Evolutionary conservation across 1,140 invertebrate species (phyloP), one percentile per base, ranked within the genome.

Genomic region (Stenopsyche tienmushanensis): DNA sequence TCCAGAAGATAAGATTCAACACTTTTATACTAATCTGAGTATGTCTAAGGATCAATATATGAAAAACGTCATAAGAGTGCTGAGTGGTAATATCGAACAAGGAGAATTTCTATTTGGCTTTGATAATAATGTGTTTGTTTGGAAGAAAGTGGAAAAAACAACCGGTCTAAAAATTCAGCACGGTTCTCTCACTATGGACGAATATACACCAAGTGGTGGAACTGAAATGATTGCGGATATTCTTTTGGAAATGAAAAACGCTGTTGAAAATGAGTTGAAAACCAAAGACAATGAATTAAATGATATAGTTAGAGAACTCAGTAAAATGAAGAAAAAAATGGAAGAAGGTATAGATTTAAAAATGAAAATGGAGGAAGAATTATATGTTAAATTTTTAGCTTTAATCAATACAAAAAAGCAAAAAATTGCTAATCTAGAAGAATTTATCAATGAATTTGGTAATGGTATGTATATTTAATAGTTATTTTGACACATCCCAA

Each of bases 361-460:
- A 49, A 57, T 21, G 3, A 26, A 63, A 47, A 69, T 69, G 67
- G 67, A 69, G 41, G 26, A 69, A 20, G 67, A 69, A 15, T 39
- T 69, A 18, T 65, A 62, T 39, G 21, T 18, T 13, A 69, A 62
- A 58, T 69, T 65, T 59, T 29, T 65, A 9, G 20, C 13, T 29
- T n/a, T 69, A 17, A 20, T 69, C 10, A 69, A 69, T 25, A 21
- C 39, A 10, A 69, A 69, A 47, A 69, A 69, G 26, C 42, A 62
- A 15, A 60, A 58, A 21, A 45, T 57, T 3, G 17, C 42, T 2
- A 20, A 44, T 20, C 21, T 62, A 15, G 67, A 65, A 53, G 67
- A 69, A 5, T 65, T 69, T 49, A 29, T 65, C 3, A 59, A 50
- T 39, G 45, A 21, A 59, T 21, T 23, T 49, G 23, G 2, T 15